Evolutionary conservation across 2,888 invertebrate genomes (phyloP), one percentile per base, ranked within the genome.

Genomic region (Philereme transversata): DNA sequence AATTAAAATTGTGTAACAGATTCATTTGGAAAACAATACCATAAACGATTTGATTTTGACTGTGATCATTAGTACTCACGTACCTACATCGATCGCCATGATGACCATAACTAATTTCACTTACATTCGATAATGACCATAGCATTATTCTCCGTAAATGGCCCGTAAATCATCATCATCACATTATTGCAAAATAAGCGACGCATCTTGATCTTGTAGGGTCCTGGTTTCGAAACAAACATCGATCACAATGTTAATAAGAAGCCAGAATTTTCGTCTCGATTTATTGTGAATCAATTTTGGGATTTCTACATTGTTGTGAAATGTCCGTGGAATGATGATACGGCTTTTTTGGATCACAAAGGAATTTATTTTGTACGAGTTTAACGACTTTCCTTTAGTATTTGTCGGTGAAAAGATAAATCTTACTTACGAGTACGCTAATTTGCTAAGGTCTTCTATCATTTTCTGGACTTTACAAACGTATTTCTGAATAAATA

Each of bases 211-310:
- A 67, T 72, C 71, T 69, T 64, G 6, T 40, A 40, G 63, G 76
- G 76, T 72, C 71, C 60, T 57, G 59, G 61, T 83, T 76, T 72
- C 74, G 64, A 57, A 80, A 82, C 65, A 45, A 53, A 60, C 60
- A 73, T 78, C 68, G 73, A 78, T 81, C 76, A 74, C 72, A 60
- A 68, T 67, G 69, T 67, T 71, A 72, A 70, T 71, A 68, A 65
- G 71, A 57, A 62, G 62, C 54, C 56, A 59, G 56, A 66, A 69
- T 71, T 75, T 71, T 60, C 63, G 57, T 56, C 59, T 59, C 62
- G 62, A 69, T 69, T 68, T 62, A 68, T 60, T 52, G 52, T 50
- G 62, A 62, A 68, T 65, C 52, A 67, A 73, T 72, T 73, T 71
- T 65, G 52, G 64, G 9, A 48, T 58, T 62, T 54, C 47, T 38